phyloP scores from a whole-genome alignment of 2,888 invertebrate genomes.

The Bedellia somnulentella region DNA sequence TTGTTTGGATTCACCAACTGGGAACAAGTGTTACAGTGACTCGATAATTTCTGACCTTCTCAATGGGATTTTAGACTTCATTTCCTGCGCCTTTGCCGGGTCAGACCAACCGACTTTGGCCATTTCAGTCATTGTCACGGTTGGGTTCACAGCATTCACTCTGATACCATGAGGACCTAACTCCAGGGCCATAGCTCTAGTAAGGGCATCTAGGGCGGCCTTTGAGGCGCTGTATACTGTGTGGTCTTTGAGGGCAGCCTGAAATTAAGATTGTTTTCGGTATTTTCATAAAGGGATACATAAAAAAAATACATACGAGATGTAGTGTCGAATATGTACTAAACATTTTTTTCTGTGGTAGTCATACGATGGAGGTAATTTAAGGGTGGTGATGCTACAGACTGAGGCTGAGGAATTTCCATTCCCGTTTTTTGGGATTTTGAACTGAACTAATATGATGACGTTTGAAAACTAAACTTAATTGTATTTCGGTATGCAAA shows the following conservation, averaged over 20 bases:
- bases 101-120: constrained; percentile 86
- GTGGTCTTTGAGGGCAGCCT: constrained; percentile 75
- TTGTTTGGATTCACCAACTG: no score
- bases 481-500: no score
- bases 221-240: constrained; percentile 85
- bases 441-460: no score
- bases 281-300: not conserved
- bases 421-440: no score
- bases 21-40: no score
- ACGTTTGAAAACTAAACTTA: no score
- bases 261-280: constrained; percentile 14
- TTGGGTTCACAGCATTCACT: constrained; percentile 91
- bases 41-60: constrained; percentile 71
- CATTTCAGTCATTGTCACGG: constrained; percentile 92
- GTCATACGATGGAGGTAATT: no score
- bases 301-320: not conserved
- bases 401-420: no score
- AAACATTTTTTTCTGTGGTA: no score
- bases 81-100: constrained; percentile 69
- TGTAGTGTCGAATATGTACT: no score
- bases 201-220: constrained; percentile 85
- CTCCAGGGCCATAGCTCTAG: constrained; percentile 84
- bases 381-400: no score
- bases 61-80: constrained; percentile 82
- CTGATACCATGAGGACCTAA: constrained; percentile 83